phyloP scores from a whole-genome alignment of 2,113 vertebrate genomes.

The Hemichromis elongatus region DNA sequence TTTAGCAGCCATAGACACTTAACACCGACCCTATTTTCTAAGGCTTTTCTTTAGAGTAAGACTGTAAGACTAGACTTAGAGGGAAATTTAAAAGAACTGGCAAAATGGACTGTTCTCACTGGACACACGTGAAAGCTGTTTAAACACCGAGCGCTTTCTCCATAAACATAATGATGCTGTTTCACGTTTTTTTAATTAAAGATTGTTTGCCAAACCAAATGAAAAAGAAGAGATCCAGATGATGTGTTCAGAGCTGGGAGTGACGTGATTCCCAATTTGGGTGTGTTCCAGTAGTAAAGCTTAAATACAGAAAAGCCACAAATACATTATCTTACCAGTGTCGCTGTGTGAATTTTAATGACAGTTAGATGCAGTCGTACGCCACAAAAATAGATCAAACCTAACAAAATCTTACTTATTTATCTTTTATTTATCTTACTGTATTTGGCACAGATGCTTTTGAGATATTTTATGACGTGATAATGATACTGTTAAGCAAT shows the following conservation, averaged over 20 bases:
- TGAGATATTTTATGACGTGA: neutral
- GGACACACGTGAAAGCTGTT: neutral
- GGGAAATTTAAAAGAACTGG: neutral
- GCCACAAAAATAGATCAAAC: neutral
- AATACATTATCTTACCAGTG: neutral
- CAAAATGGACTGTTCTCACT: neutral
- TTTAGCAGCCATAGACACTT: neutral
- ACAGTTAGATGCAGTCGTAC: neutral
- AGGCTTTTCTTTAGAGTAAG: neutral
- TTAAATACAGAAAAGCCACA: too few relatives aligned
- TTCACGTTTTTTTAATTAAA: neutral
- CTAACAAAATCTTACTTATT: neutral
- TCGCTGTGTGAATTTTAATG: neutral
- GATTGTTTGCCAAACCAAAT: neutral
- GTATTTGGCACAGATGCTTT: fast-evolving
- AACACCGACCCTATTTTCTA: neutral
- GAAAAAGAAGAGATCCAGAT: neutral
- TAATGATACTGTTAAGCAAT: neutral
- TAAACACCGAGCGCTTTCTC: neutral
- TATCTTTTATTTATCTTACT: too few relatives aligned
- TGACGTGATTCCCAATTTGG: neutral
- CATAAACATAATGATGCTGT: neutral
- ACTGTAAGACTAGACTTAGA: neutral
- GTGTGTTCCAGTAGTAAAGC: neutral
- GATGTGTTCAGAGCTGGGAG: neutral